Evolutionary conservation across 2,888 invertebrate genomes (phyloP), one percentile per base, ranked within the genome.

Genomic region (Polietes domitor): DNA sequence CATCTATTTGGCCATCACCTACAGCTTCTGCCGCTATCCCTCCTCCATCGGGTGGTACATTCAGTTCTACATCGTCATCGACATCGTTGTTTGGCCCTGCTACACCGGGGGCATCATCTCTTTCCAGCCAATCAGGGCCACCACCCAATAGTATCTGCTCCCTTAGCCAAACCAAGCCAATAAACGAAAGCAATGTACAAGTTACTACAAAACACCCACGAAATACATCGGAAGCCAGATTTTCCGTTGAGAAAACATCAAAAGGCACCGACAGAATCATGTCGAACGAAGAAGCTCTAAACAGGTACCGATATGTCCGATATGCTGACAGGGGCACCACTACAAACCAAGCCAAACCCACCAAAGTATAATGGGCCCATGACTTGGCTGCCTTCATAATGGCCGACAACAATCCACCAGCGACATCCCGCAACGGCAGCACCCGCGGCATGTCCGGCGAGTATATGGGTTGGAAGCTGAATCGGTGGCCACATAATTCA

Each of bases 361-460:
- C 99, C 70, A 99, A 93, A 0, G 98, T 98, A 91, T 99, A 99
- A 92, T 99, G 99, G 24, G 99, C 93, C 99, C 99, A 99, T 91
- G 98, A 98, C 89, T 98, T 96, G 0, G 99, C 96, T 0, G 98
- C 99, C 58, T 97, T 97, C 2, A 96, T 96, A 37, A 99, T 95
- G 21, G 98, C 98, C 3, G 96, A 95, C 75, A 98, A 93, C 70
- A 99, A 93, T 1, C 99, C 99, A 63, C 96, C 96, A 0, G 98
- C 94, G 9, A 99, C 96, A 92, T 99, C 99, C 86, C 95, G 95
- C 37, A 99, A 93, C 0, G 99, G 99, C 88, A 99, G 93, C 83
- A 99, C 94, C 83, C 98, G 95, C n/a, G 99, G 99, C 99, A 99
- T 99, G 92, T 99, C 99, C 32, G 99, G 98, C n/a, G 99, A 98